A percentile compares a stretch with the other conserved stretches of the same genome.
Evolutionary conservation across 2,888 invertebrate genomes (phyloP).

Genomic region (Clitarchus hookeri): DNA sequence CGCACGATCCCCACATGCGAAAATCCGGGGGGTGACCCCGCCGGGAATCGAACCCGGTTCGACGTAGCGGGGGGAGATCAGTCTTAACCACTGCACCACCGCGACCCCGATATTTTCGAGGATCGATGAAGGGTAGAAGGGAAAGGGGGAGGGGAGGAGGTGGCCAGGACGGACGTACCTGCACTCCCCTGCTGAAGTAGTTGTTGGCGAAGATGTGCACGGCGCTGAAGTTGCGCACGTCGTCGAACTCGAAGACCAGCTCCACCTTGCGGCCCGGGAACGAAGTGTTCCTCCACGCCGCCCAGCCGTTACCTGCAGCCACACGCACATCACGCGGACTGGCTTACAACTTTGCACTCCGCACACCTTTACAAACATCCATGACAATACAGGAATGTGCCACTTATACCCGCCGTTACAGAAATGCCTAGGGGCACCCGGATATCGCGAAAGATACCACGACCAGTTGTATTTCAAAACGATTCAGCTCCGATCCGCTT

Average conservation of each 20-base stretch:
- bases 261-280: slow-evolving; percentile 63
- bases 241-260: slow-evolving; percentile 72
- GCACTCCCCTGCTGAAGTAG: slow-evolving; percentile 69
- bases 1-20: too few species aligned
- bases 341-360: too few species aligned
- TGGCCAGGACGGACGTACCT: slow-evolving; percentile 59
- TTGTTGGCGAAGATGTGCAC: slow-evolving; percentile 73
- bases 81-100: neutral
- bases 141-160: slow-evolving; percentile 23
- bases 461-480: too few species aligned
- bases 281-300: slow-evolving; percentile 71
- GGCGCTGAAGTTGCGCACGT: slow-evolving; percentile 67
- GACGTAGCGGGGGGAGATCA: too few species aligned
- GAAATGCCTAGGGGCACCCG: too few species aligned
- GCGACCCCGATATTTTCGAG: neutral
- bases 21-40: too few species aligned
- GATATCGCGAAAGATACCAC: too few species aligned
- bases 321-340: slow-evolving; percentile 10
- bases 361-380: too few species aligned
- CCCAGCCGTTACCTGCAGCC: slow-evolving; percentile 70
- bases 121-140: neutral
- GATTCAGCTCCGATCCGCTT: too few species aligned
- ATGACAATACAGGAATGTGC: too few species aligned
- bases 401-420: too few species aligned
- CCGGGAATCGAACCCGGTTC: too few species aligned